Base-by-base conservation (phyloP, 1,140 invertebrate genomes). In the Wiebesia pumilae region DNA sequence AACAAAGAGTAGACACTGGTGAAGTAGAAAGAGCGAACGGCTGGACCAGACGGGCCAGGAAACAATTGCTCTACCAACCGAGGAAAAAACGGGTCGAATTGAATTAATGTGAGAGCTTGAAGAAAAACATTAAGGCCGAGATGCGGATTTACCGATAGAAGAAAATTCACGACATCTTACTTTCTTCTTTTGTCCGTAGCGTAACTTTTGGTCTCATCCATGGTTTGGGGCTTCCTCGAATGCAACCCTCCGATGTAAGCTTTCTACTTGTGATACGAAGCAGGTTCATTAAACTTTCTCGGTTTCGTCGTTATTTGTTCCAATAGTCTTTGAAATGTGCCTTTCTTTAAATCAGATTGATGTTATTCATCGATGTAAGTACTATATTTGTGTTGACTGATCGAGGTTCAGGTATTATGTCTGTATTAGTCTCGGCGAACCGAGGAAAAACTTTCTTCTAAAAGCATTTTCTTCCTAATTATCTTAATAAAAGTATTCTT, bases 51-150 rank as follows among this genome's bases (percentile, higher is more conserved):
- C 85, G 81, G 54, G 62, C 83, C 43, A 65, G 80, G 85, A 81
- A 89, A 79, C 81, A 89, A 89, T 90, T 87, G 88, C 84, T 81
- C 83, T 19, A 84, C 47, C 38, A 51, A 24, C 38, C 51, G 40
- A 67, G 71, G 88, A 86, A 88, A 88, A 84, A 69, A 43, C 35
- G 67, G 84, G 67, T 75, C 85, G 90, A 92, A 91, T 91, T 89
- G 89, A 91, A 90, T 91, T 91, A 92, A 92, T 90, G 84, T 84
- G 84, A 85, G 40, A 86, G 38, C 33, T 40, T 30, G 87, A 89
- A 87, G 84, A 89, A 89, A 87, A 89, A 89, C 85, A 89, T 91
- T 89, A 89, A 87, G 85, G 84, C 73, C 87, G 81, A 89, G 81
- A 89, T 89, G 88, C 87, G 88, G 81, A 85, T 89, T 88, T 89